Conservation (phyloP, 2,888 invertebrate genomes). For the Caenorhabditis virilis region DNA sequence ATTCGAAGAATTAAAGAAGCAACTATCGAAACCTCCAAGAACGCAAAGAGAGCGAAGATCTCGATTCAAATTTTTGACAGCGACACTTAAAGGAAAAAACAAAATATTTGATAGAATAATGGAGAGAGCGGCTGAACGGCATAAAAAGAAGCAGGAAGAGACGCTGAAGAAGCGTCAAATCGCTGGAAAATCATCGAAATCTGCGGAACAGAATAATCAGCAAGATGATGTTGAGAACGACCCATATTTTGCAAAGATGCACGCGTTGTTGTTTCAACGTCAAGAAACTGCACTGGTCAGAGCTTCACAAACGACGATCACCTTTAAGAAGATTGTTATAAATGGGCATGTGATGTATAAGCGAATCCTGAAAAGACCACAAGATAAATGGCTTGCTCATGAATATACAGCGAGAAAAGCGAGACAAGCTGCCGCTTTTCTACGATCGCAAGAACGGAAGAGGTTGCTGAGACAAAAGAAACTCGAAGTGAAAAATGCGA, state of each 20-base stretch:
- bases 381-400: too few species aligned
- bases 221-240: too few species aligned
- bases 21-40: not conserved
- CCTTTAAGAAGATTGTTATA: too few species aligned
- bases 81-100: not conserved
- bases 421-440: too few species aligned
- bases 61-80: not conserved
- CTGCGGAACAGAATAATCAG: not conserved
- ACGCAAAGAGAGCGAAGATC: not conserved
- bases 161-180: not conserved
- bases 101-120: not conserved
- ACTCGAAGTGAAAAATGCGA: not conserved
- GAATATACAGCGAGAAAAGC: too few species aligned
- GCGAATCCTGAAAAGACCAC: too few species aligned
- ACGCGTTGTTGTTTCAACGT: not conserved
- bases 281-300: too few species aligned
- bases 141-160: not conserved
- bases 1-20: not conserved
- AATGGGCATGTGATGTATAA: too few species aligned
- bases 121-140: not conserved
- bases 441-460: not conserved
- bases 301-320: too few species aligned
- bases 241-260: too few species aligned
- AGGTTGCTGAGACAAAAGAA: not conserved
- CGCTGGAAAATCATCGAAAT: not conserved